Conservation (phyloP, 1,140 invertebrate species). For the Bombus turneri region DNA sequence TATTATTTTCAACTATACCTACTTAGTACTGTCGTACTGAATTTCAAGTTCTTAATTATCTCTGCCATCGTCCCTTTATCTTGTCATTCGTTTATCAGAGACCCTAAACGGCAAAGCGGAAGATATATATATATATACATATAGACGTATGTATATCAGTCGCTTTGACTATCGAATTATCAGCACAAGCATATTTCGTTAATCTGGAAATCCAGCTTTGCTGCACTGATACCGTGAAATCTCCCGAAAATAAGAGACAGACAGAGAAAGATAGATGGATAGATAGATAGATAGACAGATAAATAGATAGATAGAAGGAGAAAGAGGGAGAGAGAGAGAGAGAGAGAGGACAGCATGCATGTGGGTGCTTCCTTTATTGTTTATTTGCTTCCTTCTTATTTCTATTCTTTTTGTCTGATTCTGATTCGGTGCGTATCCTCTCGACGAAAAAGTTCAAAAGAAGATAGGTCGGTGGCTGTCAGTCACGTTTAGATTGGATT, state of each 20-base stretch:
- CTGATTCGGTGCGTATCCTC: not conserved
- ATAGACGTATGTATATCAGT: not conserved
- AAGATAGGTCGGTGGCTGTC: conserved; percentile 22
- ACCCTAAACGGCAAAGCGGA: not conserved
- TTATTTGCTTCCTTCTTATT: not conserved
- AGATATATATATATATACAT: not conserved
- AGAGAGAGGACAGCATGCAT: not conserved
- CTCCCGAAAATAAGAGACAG: conserved; percentile 42
- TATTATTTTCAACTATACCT: too few species aligned
- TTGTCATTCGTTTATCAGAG: conserved; percentile 1
- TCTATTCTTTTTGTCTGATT: not conserved
- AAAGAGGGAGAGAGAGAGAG: not conserved
- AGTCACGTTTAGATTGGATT: conserved; percentile 35
- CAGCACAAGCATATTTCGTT: conserved; percentile 33
- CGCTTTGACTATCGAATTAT: conserved; percentile 46
- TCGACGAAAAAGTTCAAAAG: not conserved
- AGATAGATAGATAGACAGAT: too few species aligned
- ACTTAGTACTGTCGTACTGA: not conserved
- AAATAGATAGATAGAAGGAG: not conserved
- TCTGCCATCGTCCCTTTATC: not conserved
- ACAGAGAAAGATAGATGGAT: not conserved
- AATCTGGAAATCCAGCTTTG: conserved; percentile 45
- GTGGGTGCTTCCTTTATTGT: not conserved
- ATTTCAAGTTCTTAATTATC: not conserved
- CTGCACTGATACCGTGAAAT: conserved; percentile 27